phyloP scores from a whole-genome alignment of 2,113 vertebrate genomes.

The Pleuronectes platessa region DNA sequence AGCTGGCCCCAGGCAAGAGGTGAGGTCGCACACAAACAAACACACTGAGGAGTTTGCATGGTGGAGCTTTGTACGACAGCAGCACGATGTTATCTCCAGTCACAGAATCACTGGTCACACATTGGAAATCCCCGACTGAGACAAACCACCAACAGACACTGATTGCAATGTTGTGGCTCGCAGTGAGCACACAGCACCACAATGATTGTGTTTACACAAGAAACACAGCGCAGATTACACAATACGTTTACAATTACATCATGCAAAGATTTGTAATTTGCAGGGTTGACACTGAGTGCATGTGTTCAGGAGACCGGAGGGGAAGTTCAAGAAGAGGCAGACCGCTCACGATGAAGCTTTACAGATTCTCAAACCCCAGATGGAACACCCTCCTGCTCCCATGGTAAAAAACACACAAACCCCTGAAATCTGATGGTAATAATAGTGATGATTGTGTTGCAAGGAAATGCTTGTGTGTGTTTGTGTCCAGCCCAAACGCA shows the following conservation, averaged over 20 bases:
- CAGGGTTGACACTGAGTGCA: slow-evolving; percentile 10
- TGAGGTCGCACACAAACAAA: slow-evolving; percentile 49
- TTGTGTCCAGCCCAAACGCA: slow-evolving; percentile 62
- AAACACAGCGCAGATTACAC: slow-evolving; percentile 1
- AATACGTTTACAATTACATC: slow-evolving; percentile 7
- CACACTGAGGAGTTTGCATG: not conserved
- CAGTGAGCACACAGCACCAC: too few relatives aligned
- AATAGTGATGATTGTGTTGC: too few relatives aligned
- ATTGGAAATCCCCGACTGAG: too few relatives aligned
- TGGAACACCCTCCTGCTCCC: slow-evolving; percentile 78
- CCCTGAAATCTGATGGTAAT: not conserved
- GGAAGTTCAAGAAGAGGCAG: slow-evolving; percentile 88
- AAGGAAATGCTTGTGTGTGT: slow-evolving; percentile 4
- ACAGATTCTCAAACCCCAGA: slow-evolving; percentile 91
- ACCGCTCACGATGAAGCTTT: slow-evolving; percentile 94
- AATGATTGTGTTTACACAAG: not conserved
- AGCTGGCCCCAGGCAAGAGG: slow-evolving; percentile 65
- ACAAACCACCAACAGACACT: too few relatives aligned
- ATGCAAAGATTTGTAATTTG: not conserved
- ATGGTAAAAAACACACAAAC: slow-evolving; percentile 59
- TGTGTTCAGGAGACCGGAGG: slow-evolving; percentile 75
- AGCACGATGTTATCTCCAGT: too few relatives aligned
- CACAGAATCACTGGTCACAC: too few relatives aligned
- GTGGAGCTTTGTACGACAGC: too few relatives aligned
- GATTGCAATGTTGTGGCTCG: too few relatives aligned